Conservation (phyloP, 2,797 vertebrate genomes). For the Galaxias olidus region DNA sequence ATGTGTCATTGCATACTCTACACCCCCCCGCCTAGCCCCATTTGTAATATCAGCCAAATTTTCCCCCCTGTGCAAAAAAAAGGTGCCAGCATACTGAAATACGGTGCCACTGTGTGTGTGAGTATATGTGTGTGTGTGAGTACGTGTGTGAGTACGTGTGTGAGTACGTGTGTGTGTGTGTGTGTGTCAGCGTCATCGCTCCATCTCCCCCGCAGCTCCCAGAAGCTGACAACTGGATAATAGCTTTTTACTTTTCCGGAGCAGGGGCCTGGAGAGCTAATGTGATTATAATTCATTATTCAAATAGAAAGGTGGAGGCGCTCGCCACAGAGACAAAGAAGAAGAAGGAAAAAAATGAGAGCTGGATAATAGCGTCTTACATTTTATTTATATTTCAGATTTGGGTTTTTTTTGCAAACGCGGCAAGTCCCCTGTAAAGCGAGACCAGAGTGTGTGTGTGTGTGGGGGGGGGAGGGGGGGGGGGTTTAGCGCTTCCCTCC, state of each 20-base stretch:
- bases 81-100: constrained; percentile 43
- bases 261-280: constrained; percentile 88
- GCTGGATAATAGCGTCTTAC: constrained; percentile 91
- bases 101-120: not conserved
- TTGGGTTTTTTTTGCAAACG: constrained; percentile 83
- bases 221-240: constrained; percentile 92
- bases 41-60: constrained; percentile 70
- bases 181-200: constrained; percentile 78
- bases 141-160: constrained; percentile 30
- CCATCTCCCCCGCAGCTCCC: constrained; percentile 77
- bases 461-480: too few relatives aligned
- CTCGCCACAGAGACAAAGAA: constrained; percentile 55
- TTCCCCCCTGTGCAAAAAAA: constrained; percentile 71
- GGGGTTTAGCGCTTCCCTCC: too few relatives aligned
- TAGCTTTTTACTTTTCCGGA: constrained; percentile 95
- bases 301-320: constrained; percentile 89
- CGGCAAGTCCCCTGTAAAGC: constrained; percentile 71
- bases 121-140: not conserved
- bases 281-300: constrained; percentile 98
- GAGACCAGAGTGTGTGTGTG: too few relatives aligned
- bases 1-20: constrained; percentile 65
- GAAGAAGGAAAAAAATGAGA: constrained; percentile 75
- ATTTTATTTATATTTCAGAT: constrained; percentile 79
- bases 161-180: constrained; percentile 56
- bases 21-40: constrained; percentile 52